phyloP scores from a whole-genome alignment of 2,888 invertebrate genomes.

The Cryptophagus acutangulus region DNA sequence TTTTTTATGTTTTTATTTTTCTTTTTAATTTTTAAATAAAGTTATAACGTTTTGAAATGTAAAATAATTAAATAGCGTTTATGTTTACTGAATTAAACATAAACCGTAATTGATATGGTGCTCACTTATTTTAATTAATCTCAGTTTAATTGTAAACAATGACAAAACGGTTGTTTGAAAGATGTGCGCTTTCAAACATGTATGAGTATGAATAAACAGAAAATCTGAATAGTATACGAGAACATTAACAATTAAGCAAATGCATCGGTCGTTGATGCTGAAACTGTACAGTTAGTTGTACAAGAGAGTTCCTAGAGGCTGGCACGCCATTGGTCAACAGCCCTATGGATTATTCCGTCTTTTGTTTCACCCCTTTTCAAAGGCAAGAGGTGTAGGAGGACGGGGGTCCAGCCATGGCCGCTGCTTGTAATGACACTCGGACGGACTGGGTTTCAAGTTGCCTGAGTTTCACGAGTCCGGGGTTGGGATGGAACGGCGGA shows the following conservation, averaged over 20 bases:
- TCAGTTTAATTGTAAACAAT: too few relatives aligned
- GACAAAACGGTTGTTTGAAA: too few relatives aligned
- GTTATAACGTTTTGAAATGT: too few relatives aligned
- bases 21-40: too few relatives aligned
- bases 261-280: slow-evolving; percentile 21
- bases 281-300: slow-evolving; percentile 16
- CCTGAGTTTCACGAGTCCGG: slow-evolving; percentile 37
- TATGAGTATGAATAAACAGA: too few relatives aligned
- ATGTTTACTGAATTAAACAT: too few relatives aligned
- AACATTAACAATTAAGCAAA: slow-evolving; percentile 26
- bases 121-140: too few relatives aligned
- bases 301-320: slow-evolving; percentile 14
- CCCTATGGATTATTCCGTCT: slow-evolving; percentile 50
- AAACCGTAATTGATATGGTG: too few relatives aligned
- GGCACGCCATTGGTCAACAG: slow-evolving; percentile 48
- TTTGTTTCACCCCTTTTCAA: slow-evolving; percentile 46
- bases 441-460: slow-evolving; percentile 38
- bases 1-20: too few relatives aligned
- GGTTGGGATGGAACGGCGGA: slow-evolving; percentile 24
- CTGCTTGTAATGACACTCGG: slow-evolving; percentile 49
- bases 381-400: slow-evolving; percentile 30
- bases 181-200: too few relatives aligned
- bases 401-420: slow-evolving; percentile 45
- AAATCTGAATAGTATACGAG: slow-evolving; percentile 9
- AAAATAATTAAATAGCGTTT: too few relatives aligned